Evolutionary conservation across 1,140 invertebrate species (phyloP), one percentile per base, ranked within the genome.

Genomic region (Papilio polytes): DNA sequence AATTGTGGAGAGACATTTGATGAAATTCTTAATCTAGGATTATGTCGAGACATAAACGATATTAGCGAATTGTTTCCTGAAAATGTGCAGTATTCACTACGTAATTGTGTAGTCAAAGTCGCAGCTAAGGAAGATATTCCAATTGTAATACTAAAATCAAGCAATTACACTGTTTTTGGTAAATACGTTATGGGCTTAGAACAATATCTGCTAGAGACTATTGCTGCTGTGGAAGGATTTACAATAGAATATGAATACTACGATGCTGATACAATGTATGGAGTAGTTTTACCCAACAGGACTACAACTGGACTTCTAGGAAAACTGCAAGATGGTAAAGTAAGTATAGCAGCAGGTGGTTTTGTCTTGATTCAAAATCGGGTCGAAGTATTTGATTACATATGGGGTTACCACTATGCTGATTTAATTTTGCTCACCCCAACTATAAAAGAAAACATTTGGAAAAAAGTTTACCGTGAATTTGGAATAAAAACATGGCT

Each of bases 261-360:
- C n/a, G 70, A 51, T 20, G 44, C 3, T 53, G 59, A 84, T 13
- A 66, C 59, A 81, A 56, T 59, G n/a, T 83, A 80, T 77, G 88
- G 88, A n/a, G 79, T 89, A 15, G 84, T 91, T 63, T 76, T 88
- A 77, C 80, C 82, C 53, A 90, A 91, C 77, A 70, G 82, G 10
- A 89, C 86, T 18, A 74, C 72, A 13, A 90, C 85, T 56, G 88
- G 88, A 22, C 59, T 89, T 22, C 79, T 91, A 1, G 51, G 70
- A 20, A 82, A 80, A 72, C 74, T 91, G 15, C 80, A 85, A 70
- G 80, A 74, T 36, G 73, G 81, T 13, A 74, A 83, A 79, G 85
- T 86, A 36, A 84, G 85, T 63, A 81, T 91, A 12, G 85, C 83
- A n/a, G 78, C 82, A 18, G 89, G 87, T 44, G 85, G 88, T 0